phyloP scores from a whole-genome alignment of 2,113 vertebrate genomes.

The Azemiops feae region DNA sequence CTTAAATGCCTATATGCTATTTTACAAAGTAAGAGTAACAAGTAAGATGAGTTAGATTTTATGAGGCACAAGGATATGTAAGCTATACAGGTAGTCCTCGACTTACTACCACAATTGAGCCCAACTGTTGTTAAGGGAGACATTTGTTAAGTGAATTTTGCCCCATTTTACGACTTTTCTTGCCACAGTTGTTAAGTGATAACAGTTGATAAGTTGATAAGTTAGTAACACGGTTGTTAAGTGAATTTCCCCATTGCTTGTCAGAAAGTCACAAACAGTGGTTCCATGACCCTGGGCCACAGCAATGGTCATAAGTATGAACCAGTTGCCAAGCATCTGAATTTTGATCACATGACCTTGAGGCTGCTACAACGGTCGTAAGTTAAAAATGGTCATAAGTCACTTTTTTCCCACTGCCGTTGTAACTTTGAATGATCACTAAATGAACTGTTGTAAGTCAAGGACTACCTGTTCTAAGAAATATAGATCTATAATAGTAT shows the following conservation, averaged over 20 bases:
- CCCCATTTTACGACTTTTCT: not conserved
- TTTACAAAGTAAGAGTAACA: not conserved
- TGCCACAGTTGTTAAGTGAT: not conserved
- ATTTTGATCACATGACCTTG: not conserved
- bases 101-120: not conserved
- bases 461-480: not conserved
- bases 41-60: not conserved
- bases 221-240: not conserved
- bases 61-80: not conserved
- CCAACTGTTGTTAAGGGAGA: not conserved
- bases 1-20: not conserved
- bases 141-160: not conserved
- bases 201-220: not conserved
- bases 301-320: not conserved
- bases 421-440: not conserved
- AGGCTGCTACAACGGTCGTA: not conserved
- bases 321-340: not conserved
- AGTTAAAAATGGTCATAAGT: not conserved
- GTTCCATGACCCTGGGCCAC: not conserved
- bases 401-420: not conserved
- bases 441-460: not conserved
- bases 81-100: not conserved
- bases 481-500: not conserved
- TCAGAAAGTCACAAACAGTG: no score
- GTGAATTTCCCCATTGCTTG: not conserved